phyloP scores from a whole-genome alignment of 2,113 vertebrate species.

The Rhynchomys soricoides region DNA sequence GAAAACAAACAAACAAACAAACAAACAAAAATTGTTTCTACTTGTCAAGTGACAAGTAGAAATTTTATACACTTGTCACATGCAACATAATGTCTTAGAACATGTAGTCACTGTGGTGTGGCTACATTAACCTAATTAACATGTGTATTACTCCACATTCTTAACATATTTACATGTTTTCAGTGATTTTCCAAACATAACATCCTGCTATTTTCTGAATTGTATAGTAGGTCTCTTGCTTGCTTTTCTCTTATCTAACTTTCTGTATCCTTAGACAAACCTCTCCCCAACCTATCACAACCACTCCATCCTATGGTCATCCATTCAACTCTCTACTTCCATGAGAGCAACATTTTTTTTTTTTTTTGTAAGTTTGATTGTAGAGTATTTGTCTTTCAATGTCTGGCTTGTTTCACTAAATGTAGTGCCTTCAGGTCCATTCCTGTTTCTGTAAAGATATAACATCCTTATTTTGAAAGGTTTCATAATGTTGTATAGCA shows the following conservation, averaged over 20 bases:
- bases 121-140: not conserved
- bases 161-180: not conserved
- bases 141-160: too few relatives aligned
- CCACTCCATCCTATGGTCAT: not conserved
- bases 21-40: not conserved
- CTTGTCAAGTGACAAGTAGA: not conserved
- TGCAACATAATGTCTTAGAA: not conserved
- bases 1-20: too few relatives aligned
- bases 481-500: accelerated
- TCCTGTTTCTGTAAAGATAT: not conserved
- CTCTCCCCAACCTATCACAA: not conserved
- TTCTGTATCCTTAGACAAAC: not conserved
- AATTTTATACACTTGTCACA: not conserved
- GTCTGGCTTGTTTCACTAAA: not conserved
- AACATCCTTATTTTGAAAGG: not conserved
- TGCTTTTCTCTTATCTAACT: not conserved
- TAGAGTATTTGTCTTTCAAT: not conserved
- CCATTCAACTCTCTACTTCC: not conserved
- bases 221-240: not conserved
- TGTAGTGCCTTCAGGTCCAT: not conserved
- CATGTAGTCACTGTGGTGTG: not conserved
- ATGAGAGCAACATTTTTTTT: not conserved
- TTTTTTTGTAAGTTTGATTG: not conserved
- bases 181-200: not conserved
- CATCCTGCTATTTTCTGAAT: not conserved